Evolutionary conservation across 2,113 vertebrate genomes (phyloP).

Genomic region (Mobula birostris): DNA sequence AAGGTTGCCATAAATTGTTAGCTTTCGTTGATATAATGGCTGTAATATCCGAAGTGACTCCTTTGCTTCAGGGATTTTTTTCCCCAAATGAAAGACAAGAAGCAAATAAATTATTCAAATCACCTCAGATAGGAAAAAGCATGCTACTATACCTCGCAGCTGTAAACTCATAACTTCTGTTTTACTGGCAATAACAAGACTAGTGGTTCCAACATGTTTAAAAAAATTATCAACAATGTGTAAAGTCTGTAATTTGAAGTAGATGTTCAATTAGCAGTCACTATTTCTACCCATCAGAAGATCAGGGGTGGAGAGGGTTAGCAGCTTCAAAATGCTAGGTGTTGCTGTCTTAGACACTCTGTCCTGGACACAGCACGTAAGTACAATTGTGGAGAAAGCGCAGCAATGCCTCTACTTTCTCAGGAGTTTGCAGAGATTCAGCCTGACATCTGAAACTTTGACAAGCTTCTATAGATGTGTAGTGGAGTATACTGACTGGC

Average conservation of each 20-base stretch:
- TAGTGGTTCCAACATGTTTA: neutral
- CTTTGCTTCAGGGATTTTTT: neutral
- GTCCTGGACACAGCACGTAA: no score
- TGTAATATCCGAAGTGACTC: neutral
- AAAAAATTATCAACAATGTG: neutral
- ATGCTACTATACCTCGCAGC: neutral
- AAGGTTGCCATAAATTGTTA: neutral
- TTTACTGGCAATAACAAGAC: neutral
- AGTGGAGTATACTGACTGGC: no score
- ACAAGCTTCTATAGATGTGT: no score
- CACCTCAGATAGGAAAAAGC: neutral
- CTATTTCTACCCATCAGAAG: neutral
- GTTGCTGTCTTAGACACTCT: no score
- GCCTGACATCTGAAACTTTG: no score
- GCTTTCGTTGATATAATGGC: neutral
- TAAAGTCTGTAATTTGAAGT: neutral
- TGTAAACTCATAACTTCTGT: neutral
- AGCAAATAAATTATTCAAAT: neutral
- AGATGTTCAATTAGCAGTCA: neutral
- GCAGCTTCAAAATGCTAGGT: no score
- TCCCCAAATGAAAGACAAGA: slow-evolving; percentile 23
- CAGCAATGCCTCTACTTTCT: no score
- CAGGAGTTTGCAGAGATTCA: no score
- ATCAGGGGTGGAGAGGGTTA: no score
- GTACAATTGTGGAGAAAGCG: no score